Base-by-base conservation (phyloP, 2,113 vertebrate genomes). In the Gavia stellata region DNA sequence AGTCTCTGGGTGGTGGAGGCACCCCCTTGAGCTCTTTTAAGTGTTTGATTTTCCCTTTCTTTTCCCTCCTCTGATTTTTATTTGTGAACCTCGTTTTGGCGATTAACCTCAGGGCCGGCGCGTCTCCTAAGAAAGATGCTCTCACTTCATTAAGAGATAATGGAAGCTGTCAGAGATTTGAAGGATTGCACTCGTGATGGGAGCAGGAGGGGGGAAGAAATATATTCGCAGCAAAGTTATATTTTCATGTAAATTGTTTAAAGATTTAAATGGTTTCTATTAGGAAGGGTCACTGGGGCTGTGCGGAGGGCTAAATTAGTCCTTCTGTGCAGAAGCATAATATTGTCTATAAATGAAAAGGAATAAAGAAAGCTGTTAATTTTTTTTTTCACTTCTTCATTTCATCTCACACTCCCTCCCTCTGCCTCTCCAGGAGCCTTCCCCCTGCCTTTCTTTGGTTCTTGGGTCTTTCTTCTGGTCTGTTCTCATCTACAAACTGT, bases 261-360 rank as follows among this genome's bases (percentile, higher is more conserved):
- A 97, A 96, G 96, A 97, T 96, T 97, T 97, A 96, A 97, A 97
- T 94, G 92, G 94, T 96, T 97, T 95, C 96, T 96, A 95, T 97
- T 97, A 96, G 92, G 91, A 96, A 96, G 95, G 95, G 96, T 97
- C 95, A 95, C 61, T 12, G 45, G 86, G 95, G 59, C 95, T 90
- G 81, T 86, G 50, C 21, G 16, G 62, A 92, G 91, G 94, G 81
- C 96, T 96, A 82, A 92, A 96, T 97, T 94, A 96, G 92, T 72
- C 92, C 92, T 94, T 97, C 94, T 95, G 75, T 93, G 93, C 89
- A 92, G 80, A 85, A 85, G 38, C 47, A 7, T 66, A 94, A 96
- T 90, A 95, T 94, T 96, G 92, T 94, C 94, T 83, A 59, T 56
- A 95, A 92, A 96, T 78, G 92, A 95, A 95, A 94, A 83, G 63